A percentile compares a stretch with the other conserved stretches of the same genome.
Evolutionary conservation across 1,140 invertebrate genomes (phyloP).

Genomic region (Ceratosolen fusciceps): DNA sequence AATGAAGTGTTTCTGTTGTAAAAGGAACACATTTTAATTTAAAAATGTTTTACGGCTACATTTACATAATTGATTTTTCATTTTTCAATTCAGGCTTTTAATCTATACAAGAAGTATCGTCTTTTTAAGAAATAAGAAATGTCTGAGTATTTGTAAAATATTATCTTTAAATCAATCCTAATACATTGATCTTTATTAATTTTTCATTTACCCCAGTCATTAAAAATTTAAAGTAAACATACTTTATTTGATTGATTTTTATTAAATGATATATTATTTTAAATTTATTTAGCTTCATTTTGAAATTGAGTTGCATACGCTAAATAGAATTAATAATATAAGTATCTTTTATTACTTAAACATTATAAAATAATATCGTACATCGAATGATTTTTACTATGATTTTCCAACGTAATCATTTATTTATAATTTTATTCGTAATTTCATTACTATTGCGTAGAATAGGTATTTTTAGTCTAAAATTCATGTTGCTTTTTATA

Average conservation of each 20-base stretch:
- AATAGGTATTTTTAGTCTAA: too few relatives aligned
- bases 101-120: neutral
- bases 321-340: too few relatives aligned
- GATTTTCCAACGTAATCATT: too few relatives aligned
- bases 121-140: neutral
- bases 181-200: neutral
- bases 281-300: too few relatives aligned
- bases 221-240: neutral
- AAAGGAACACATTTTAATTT: neutral
- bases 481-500: too few relatives aligned
- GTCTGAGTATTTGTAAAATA: neutral
- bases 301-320: too few relatives aligned
- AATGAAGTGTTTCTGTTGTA: neutral
- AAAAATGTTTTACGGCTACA: neutral
- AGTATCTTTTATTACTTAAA: too few relatives aligned
- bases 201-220: neutral
- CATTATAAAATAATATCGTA: too few relatives aligned
- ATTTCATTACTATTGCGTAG: too few relatives aligned
- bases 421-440: too few relatives aligned
- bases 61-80: neutral
- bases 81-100: neutral
- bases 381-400: too few relatives aligned
- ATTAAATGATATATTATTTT: too few relatives aligned
- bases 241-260: neutral
- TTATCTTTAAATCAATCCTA: neutral